Base-by-base conservation (phyloP, 2,797 vertebrate species). In the Prionace glauca region DNA sequence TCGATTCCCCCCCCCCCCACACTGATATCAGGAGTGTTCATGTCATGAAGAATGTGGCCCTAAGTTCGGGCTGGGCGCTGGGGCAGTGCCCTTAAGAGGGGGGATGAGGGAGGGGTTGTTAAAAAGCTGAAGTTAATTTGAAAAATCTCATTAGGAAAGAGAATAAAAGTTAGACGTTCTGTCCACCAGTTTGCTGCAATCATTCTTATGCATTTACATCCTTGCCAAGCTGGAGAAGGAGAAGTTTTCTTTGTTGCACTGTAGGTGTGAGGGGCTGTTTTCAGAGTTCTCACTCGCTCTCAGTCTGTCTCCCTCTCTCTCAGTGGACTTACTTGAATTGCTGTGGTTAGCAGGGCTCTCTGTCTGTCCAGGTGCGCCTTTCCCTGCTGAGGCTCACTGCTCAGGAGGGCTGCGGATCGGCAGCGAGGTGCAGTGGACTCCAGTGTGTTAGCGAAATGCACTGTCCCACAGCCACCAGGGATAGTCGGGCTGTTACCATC, bases 31-130 rank as follows among this genome's bases (percentile, higher is more conserved):
- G 50, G 50, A 56, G 5, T 3, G 50, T 7, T 56, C 50, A 56
- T 56, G 0, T 56, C 4, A 56, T 50, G 60, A 8, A 5, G n/a
- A 81, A 14, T 36, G 32, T 81, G 77, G 16, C n/a, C 36, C 16
- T 11, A 41, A 22, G 79, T 41, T 81, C 41, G 36, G 36, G n/a
- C 14, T 2, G 36, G 22, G 14, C 16, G 4, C 1, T 36, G 14
- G 14, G 87, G 56, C 7, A 36, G 92, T 29, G 32, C 41, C 95
- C 91, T 74, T 81, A 92, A 71, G 94, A 92, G 96, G 74, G 29
- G 84, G 94, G 67, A 26, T 9, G 24, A 62, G 5, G 14, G 10
- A 1, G 62, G 62, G 62, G 62, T 14, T 1, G 10, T 65, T 65
- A 26, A 56, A 20, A 29, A 10, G 24, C 0, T 22, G n/a, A 91